Conservation (phyloP, 2,888 invertebrate genomes). For the Caenorhabditis angaria region DNA sequence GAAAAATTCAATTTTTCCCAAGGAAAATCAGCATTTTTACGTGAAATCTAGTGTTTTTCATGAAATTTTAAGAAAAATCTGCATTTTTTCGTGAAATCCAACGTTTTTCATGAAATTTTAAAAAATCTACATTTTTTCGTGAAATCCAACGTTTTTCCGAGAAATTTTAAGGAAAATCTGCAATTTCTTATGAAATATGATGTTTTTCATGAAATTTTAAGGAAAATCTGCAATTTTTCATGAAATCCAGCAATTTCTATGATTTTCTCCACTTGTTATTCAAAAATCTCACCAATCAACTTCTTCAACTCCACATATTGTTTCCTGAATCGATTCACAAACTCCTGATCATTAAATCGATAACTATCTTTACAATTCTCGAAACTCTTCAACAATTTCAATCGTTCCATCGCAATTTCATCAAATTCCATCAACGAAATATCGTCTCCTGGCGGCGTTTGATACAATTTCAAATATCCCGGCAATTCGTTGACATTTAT, state of each 20-base stretch:
- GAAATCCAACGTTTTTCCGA: too few relatives aligned
- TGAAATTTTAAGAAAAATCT: too few relatives aligned
- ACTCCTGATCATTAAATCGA: constrained; percentile 19
- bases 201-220: too few relatives aligned
- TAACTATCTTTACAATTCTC: constrained; percentile 41
- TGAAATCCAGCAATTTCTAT: neutral
- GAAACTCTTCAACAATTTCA: constrained; percentile 54
- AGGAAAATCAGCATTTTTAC: too few relatives aligned
- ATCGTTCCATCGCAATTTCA: constrained; percentile 59
- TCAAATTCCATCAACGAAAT: constrained; percentile 66
- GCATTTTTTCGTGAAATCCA: too few relatives aligned
- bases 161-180: too few relatives aligned
- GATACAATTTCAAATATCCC: constrained; percentile 53
- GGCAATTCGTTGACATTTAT: constrained; percentile 6
- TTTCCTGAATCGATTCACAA: constrained; percentile 14
- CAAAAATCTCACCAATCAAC: constrained; percentile 21
- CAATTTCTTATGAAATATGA: too few relatives aligned
- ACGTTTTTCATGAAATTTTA: too few relatives aligned
- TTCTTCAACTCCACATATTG: constrained; percentile 10
- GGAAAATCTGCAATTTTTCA: neutral
- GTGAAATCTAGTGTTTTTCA: too few relatives aligned
- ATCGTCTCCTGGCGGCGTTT: constrained; percentile 55
- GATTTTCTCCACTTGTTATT: neutral
- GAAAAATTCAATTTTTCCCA: too few relatives aligned
- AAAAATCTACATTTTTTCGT: too few relatives aligned